These are phyloP conservation scores for Ceratosolen fusciceps DNA, from an alignment of 1,140 invertebrate species.

Conservation along the genomic window DNA sequence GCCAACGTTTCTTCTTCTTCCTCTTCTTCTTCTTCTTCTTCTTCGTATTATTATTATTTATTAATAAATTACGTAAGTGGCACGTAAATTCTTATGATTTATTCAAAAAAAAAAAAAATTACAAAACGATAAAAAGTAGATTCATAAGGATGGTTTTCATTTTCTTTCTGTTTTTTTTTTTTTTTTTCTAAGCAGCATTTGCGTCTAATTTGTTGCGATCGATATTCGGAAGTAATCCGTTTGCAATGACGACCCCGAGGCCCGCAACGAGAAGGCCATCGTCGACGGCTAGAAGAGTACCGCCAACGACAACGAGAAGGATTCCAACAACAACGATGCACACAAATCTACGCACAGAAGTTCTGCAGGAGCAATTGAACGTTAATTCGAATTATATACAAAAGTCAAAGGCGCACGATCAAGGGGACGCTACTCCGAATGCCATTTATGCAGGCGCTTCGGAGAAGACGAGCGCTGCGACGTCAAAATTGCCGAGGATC, in stretches of 20 bases:
- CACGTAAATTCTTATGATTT: neutral
- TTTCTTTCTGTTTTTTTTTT: neutral
- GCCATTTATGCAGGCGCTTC: neutral
- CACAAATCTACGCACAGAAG: too few species aligned
- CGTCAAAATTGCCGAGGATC: constrained; percentile 22
- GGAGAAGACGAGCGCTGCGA: constrained; percentile 2
- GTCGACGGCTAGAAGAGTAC: constrained; percentile 51
- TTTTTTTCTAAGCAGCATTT: constrained; percentile 51
- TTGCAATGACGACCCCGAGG: constrained; percentile 51
- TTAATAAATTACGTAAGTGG: too few species aligned
- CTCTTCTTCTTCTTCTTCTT: too few species aligned
- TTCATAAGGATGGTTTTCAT: too few species aligned
- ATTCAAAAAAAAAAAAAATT: neutral
- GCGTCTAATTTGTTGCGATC: constrained; percentile 61
- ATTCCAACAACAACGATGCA: too few species aligned
- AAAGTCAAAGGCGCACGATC: neutral
- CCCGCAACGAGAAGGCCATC: constrained; percentile 37
- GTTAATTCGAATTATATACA: constrained; percentile 25
- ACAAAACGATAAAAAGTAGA: too few species aligned
- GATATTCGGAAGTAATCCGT: constrained; percentile 62
- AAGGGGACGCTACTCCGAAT: neutral
- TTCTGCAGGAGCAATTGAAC: neutral
- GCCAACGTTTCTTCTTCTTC: too few species aligned
- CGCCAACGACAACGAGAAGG: constrained; percentile 47
- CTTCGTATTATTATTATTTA: too few species aligned